Evolutionary conservation across 2,797 vertebrate species (phyloP).

Genomic region (Adelosebastes latens): DNA sequence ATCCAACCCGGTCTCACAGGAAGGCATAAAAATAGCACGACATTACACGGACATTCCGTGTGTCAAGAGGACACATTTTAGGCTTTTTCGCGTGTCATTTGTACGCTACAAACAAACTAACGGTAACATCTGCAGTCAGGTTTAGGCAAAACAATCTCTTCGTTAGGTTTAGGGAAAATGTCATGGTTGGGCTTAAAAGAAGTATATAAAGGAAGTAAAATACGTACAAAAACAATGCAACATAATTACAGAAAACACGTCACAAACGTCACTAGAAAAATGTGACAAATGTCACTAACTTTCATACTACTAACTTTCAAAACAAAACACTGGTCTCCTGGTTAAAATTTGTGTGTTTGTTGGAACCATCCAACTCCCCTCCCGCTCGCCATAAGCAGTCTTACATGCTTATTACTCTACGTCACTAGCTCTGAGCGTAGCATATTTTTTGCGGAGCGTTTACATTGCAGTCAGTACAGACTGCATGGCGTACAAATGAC

Average conservation of each 20-base stretch:
- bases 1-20: neutral
- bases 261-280: neutral
- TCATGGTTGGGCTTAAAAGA: neutral
- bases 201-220: neutral
- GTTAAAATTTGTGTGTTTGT: too few relatives aligned
- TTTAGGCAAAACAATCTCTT: neutral
- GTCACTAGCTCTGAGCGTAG: too few relatives aligned
- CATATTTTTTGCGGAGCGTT: neutral
- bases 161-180: neutral
- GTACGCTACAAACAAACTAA: neutral
- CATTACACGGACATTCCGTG: neutral
- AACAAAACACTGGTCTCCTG: too few relatives aligned
- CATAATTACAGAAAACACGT: neutral
- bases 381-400: too few relatives aligned
- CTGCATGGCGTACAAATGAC: neutral
- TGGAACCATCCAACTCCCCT: neutral
- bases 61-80: neutral
- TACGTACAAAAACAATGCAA: neutral
- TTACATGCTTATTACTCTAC: too few relatives aligned
- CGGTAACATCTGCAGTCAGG: neutral
- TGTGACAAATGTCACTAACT: too few relatives aligned
- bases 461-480: neutral
- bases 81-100: neutral
- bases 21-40: too few relatives aligned
- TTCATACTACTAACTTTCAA: too few relatives aligned